Evolutionary conservation across 2,888 invertebrate species (phyloP).

Genomic region (Tachina fera): DNA sequence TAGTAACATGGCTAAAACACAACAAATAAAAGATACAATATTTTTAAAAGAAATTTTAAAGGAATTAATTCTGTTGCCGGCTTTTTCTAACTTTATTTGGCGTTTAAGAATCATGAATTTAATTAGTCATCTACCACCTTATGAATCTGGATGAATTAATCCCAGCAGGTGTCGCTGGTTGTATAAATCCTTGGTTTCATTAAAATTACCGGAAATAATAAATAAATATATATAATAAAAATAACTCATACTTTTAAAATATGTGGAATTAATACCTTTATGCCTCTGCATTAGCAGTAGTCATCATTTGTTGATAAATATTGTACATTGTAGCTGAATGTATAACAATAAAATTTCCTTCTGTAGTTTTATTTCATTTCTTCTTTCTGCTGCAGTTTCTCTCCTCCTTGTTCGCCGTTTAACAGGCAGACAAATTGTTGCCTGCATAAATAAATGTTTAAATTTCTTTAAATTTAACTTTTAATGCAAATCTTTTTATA

Average conservation of each 20-base stretch:
- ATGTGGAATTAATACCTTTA: background rate
- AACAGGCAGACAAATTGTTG: constrained; percentile 63
- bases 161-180: background rate
- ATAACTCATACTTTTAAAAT: too few relatives aligned
- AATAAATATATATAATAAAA: too few relatives aligned
- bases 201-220: too few relatives aligned
- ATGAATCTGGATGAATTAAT: too few relatives aligned
- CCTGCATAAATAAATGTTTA: constrained; percentile 64
- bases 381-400: constrained; percentile 35
- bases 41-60: background rate
- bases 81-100: too few relatives aligned
- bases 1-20: constrained; percentile 26
- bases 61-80: background rate
- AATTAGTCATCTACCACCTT: too few relatives aligned
- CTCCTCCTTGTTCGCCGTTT: background rate
- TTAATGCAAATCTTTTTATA: constrained; percentile 49
- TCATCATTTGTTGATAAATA: constrained; percentile 30
- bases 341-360: constrained; percentile 50
- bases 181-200: background rate
- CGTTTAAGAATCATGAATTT: too few relatives aligned
- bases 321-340: constrained; percentile 32
- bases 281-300: constrained; percentile 19
- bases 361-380: constrained; percentile 27
- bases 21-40: background rate
- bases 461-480: constrained; percentile 54